Conservation (phyloP, 1,140 invertebrate species). For the Drosophila athabasca region DNA sequence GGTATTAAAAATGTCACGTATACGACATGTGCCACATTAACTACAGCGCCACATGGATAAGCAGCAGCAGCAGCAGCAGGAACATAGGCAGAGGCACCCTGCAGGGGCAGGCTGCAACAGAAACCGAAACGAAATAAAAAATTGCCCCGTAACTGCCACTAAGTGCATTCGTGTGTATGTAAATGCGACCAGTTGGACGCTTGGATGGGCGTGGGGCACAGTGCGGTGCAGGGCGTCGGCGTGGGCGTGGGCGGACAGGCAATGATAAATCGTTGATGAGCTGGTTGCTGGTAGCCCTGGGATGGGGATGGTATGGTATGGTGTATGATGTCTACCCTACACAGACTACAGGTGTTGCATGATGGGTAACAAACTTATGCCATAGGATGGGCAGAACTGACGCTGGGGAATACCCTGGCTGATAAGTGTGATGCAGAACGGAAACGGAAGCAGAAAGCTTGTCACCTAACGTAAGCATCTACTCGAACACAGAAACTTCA, state of each 20-base stretch:
- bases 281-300: slow-evolving; percentile 24
- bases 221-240: too few species aligned
- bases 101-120: slow-evolving; percentile 4
- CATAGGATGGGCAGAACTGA: too few species aligned
- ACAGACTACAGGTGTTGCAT: slow-evolving; percentile 4
- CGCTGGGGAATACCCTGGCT: too few species aligned
- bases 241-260: slow-evolving; percentile 22
- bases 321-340: neutral
- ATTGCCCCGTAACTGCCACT: slow-evolving; percentile 54
- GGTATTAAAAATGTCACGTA: slow-evolving; percentile 81
- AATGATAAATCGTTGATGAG: slow-evolving; percentile 74
- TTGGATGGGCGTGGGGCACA: slow-evolving; percentile 9
- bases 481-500: slow-evolving; percentile 11
- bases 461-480: too few species aligned
- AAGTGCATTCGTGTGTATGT: slow-evolving; percentile 76
- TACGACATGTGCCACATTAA: slow-evolving; percentile 81
- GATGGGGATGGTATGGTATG: neutral
- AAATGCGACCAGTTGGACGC: slow-evolving; percentile 55
- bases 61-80: slow-evolving; percentile 19
- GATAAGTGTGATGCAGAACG: too few species aligned
- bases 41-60: slow-evolving; percentile 72
- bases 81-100: too few species aligned
- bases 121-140: slow-evolving; percentile 29
- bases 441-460: too few species aligned
- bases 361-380: too few species aligned